Evolutionary conservation across 2,797 vertebrate genomes (phyloP).

Genomic region (Otolemur crassicaudatus): DNA sequence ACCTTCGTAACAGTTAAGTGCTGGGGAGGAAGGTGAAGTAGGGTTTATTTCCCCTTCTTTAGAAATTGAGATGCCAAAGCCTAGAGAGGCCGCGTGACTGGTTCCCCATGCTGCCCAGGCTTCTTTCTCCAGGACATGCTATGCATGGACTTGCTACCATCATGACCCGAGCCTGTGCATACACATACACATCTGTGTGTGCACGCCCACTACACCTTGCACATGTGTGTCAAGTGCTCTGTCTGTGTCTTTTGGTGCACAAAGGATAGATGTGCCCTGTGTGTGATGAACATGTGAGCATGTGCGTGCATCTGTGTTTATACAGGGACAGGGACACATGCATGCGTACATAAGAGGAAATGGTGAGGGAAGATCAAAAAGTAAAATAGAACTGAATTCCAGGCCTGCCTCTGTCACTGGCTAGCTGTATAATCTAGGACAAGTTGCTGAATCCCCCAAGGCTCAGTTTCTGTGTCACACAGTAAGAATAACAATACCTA

Average conservation of each 20-base stretch:
- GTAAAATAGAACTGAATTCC: neutral
- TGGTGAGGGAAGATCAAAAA: fast-evolving
- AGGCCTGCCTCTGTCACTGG: neutral
- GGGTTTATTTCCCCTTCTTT: neutral
- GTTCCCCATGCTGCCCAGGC: neutral
- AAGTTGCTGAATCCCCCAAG: neutral
- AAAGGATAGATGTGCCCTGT: fast-evolving
- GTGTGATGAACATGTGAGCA: neutral
- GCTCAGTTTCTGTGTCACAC: neutral
- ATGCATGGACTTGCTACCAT: fast-evolving
- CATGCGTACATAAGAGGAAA: fast-evolving
- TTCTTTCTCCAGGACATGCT: neutral
- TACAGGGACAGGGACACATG: fast-evolving
- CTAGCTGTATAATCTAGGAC: neutral
- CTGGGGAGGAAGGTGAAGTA: neutral
- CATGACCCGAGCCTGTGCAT: fast-evolving
- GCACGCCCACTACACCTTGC: fast-evolving
- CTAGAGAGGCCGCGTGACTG: fast-evolving
- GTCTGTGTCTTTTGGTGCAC: too few species aligned
- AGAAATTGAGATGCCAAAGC: neutral
- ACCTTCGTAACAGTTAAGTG: neutral
- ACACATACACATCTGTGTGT: neutral
- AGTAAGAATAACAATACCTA: fast-evolving
- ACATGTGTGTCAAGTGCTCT: fast-evolving
- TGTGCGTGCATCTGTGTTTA: fast-evolving